phyloP scores from a whole-genome alignment of 1,140 invertebrate species.

The Drosophila jambulina region DNA sequence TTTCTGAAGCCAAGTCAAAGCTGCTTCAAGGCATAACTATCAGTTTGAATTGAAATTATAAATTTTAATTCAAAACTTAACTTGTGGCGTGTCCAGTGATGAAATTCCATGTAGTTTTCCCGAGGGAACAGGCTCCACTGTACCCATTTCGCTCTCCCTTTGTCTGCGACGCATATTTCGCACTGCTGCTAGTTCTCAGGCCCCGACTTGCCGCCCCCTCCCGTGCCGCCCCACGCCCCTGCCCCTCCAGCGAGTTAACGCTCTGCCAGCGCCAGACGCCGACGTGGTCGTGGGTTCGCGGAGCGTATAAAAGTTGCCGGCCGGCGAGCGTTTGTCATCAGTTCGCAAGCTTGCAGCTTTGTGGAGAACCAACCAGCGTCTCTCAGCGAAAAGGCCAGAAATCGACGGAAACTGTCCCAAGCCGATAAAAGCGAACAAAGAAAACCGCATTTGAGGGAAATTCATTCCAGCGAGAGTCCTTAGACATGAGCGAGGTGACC shows the following conservation, averaged over 20 bases:
- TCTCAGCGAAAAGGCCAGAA: slow-evolving; percentile 2
- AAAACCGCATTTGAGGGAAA: background rate
- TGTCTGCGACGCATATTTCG: slow-evolving; percentile 53
- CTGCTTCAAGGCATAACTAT: too few relatives aligned
- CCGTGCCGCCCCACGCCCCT: background rate
- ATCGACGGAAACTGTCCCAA: background rate
- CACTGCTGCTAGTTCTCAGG: slow-evolving; percentile 6
- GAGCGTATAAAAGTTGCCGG: slow-evolving; percentile 70
- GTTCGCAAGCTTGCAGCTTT: slow-evolving; percentile 46
- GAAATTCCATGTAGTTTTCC: background rate
- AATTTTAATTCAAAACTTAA: background rate
- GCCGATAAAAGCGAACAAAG: background rate
- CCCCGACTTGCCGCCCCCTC: background rate
- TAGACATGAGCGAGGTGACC: slow-evolving; percentile 23
- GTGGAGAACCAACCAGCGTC: background rate
- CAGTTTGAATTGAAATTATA: too few relatives aligned
- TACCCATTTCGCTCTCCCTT: slow-evolving; percentile 17
- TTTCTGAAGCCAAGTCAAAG: too few relatives aligned
- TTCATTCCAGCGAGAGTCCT: background rate
- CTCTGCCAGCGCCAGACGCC: slow-evolving; percentile 11
- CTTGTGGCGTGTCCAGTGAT: background rate
- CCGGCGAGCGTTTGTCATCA: slow-evolving; percentile 55
- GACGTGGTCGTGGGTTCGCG: slow-evolving; percentile 7
- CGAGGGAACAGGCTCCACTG: slow-evolving; percentile 2
- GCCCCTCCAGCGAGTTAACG: background rate